phyloP scores from a whole-genome alignment of 2,113 vertebrate genomes.

The Willisornis vidua region DNA sequence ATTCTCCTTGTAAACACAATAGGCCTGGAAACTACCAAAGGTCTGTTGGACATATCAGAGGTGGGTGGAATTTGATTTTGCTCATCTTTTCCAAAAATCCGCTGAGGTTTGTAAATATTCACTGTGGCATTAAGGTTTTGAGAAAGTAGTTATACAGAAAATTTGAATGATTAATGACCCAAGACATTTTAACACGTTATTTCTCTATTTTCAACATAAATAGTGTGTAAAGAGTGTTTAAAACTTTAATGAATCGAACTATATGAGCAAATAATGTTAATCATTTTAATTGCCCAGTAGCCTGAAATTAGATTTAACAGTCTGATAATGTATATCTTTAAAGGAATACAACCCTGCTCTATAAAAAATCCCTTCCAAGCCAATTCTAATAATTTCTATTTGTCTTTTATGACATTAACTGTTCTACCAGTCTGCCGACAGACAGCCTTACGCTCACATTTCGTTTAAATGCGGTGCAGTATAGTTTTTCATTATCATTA shows the following conservation, averaged over 20 bases:
- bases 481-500: slow-evolving; percentile 80
- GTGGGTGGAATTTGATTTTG: neutral
- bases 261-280: slow-evolving; percentile 75
- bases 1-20: neutral
- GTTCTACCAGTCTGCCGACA: slow-evolving; percentile 70
- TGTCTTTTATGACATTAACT: slow-evolving; percentile 79
- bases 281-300: slow-evolving; percentile 79
- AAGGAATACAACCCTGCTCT: slow-evolving; percentile 72
- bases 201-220: slow-evolving; percentile 68
- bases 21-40: neutral
- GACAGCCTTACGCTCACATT: slow-evolving; percentile 75
- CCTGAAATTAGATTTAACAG: slow-evolving; percentile 77
- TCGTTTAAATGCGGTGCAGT: slow-evolving; percentile 53
- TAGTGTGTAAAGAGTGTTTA: slow-evolving; percentile 65
- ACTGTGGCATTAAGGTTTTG: neutral
- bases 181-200: slow-evolving; percentile 41
- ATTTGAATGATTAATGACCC: slow-evolving; percentile 44
- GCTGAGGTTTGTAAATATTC: slow-evolving; percentile 29
- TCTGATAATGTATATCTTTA: slow-evolving; percentile 77
- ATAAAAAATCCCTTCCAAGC: slow-evolving; percentile 74
- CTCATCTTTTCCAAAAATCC: neutral
- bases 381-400: slow-evolving; percentile 80
- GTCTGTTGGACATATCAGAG: neutral
- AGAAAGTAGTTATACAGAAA: slow-evolving; percentile 18
- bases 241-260: slow-evolving; percentile 75